Conservation (phyloP, 1,140 invertebrate genomes). For the Zaprionus tsacasi region DNA sequence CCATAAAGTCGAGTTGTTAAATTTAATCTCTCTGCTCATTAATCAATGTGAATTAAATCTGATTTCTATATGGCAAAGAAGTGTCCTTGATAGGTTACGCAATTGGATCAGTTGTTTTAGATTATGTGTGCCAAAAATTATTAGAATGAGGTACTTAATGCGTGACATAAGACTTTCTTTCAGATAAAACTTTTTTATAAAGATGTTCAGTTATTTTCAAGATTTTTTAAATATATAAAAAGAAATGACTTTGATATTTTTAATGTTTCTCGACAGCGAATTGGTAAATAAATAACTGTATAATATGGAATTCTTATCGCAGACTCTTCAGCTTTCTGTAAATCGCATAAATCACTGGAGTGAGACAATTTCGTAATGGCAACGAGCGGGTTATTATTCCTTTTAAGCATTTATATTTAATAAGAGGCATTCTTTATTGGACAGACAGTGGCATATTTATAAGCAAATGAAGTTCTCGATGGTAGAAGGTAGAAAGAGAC, state of each 20-base stretch:
- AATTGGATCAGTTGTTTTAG: not conserved
- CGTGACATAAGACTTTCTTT: not conserved
- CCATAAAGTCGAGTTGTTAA: not conserved
- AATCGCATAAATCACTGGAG: not conserved
- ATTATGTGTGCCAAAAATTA: not conserved
- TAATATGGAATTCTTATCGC: not conserved
- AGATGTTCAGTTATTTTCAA: too few species aligned
- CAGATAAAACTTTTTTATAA: not conserved
- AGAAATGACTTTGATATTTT: too few species aligned
- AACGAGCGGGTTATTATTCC: conserved; percentile 3
- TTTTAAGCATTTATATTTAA: conserved; percentile 8
- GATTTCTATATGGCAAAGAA: not conserved
- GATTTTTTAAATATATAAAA: too few species aligned
- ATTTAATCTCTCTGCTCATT: not conserved
- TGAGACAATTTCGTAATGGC: not conserved
- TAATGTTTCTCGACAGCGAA: too few species aligned
- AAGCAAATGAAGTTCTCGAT: conserved; percentile 18
- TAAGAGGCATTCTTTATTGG: conserved; percentile 3
- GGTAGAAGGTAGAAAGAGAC: not conserved
- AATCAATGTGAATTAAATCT: not conserved
- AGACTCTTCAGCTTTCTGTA: not conserved
- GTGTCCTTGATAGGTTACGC: not conserved
- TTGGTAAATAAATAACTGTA: not conserved
- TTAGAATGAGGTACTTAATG: not conserved
- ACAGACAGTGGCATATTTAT: not conserved